Base-by-base conservation (phyloP, 2,797 vertebrate genomes). In the Todus mexicanus region DNA sequence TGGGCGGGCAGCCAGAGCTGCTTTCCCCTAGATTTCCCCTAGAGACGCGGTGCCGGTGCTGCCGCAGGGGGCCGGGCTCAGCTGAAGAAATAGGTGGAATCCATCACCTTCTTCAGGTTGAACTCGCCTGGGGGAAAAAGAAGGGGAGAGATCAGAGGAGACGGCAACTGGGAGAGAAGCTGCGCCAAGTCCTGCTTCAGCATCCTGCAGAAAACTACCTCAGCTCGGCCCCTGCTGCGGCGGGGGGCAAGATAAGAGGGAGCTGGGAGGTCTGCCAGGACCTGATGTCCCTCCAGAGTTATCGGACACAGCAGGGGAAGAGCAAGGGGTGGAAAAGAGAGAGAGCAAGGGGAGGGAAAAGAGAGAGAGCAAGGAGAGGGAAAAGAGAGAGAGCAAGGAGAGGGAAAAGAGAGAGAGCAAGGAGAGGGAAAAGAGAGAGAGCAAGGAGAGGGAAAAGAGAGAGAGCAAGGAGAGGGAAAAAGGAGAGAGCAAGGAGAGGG, bases 41-140 rank as follows among this genome's bases (percentile, higher is more conserved):
- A n/a, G n/a, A n/a, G n/a, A n/a, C n/a, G n/a, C n/a, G n/a, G 4
- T 35, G 40, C 9, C 48, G 15, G 57, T 21, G 53, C 65, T 42
- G 71, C 37, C 23, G 2, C 5, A 53, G 76, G 7, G 6, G 59
- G 72, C n/a, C 42, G 11, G 27, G 31, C 59, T 99, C 98, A 99
- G 97, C 99, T 99, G 98, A 99, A 99, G 98, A 99, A 99, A 93
- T 99, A 99, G 1, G 98, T 98, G 38, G 99, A 99, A 60, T 97
- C 95, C 93, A 98, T 99, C 95, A 99, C 99, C 47, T 89, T 96
- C 85, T 98, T 87, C 79, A 99, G 97, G 97, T 99, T 97, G 71
- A 99, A 99, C 85, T 98, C 94, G 21, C 99, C 99, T 99, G 82
- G 9, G 42, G n/a, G 23, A 72, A 65, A 0, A 2, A 57, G 11